Evolutionary conservation across 23 tunicate genomes (phyloP).

Genomic region (Trididemnum clinides): DNA sequence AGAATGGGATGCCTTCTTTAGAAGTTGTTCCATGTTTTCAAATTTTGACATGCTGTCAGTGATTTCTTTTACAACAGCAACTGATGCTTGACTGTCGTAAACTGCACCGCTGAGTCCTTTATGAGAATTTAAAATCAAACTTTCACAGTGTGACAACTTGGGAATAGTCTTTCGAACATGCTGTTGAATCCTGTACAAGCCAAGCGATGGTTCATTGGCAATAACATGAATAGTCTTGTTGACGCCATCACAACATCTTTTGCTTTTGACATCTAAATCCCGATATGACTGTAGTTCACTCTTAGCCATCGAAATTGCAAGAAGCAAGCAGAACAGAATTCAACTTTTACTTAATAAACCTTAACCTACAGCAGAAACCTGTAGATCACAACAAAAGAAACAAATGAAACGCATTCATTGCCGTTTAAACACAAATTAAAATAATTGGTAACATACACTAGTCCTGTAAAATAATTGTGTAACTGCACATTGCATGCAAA

Average conservation of each 20-base stretch:
- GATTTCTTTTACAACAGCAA: conserved; percentile 37
- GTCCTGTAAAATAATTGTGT: too few relatives aligned
- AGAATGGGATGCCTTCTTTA: conserved; percentile 45
- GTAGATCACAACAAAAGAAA: too few relatives aligned
- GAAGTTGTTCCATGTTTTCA: conserved; percentile 52
- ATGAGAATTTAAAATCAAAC: background rate
- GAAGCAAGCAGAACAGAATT: too few relatives aligned
- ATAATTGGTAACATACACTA: too few relatives aligned
- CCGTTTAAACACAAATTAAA: too few relatives aligned
- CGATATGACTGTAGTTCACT: too few relatives aligned
- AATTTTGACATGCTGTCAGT: conserved; percentile 30
- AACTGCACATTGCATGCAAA: too few relatives aligned
- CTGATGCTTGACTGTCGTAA: conserved; percentile 54
- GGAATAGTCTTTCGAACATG: conserved; percentile 86
- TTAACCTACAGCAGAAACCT: too few relatives aligned
- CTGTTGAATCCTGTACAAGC: conserved; percentile 85
- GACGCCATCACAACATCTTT: conserved; percentile 56
- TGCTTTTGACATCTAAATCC: conserved; percentile 48
- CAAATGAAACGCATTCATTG: too few relatives aligned
- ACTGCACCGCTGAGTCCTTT: conserved; percentile 40
- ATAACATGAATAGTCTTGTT: conserved; percentile 82
- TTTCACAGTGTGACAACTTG: conserved; percentile 34
- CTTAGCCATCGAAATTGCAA: too few relatives aligned
- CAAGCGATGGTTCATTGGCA: conserved; percentile 96
- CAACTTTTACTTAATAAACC: too few relatives aligned